These are phyloP conservation scores for Mactromeris polynyma DNA, from an alignment of 2,888 invertebrate genomes.

Conservation along the genomic window DNA sequence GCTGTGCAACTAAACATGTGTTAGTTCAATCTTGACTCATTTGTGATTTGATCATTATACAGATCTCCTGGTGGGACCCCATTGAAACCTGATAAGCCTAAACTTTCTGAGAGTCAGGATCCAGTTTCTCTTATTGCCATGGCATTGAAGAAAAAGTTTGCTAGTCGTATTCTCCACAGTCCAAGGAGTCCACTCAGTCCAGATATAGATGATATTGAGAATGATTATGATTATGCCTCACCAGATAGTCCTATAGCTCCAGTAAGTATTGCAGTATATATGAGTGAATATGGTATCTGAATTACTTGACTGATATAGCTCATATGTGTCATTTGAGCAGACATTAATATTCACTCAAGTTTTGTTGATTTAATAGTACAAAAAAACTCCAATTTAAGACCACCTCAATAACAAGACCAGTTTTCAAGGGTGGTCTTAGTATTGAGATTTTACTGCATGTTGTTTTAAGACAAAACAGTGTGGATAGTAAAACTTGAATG, in stretches of 20 bases:
- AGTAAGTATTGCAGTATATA: constrained; percentile 42
- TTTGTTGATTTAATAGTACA: no score
- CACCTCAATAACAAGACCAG: no score
- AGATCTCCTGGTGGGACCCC: constrained; percentile 87
- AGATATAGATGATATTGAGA: constrained; percentile 71
- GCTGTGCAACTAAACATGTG: no score
- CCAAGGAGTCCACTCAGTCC: constrained; percentile 67
- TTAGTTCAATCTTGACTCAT: neutral
- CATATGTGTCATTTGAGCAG: no score
- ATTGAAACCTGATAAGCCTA: constrained; percentile 75
- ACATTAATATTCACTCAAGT: no score
- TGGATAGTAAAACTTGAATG: no score
- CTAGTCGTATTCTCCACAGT: constrained; percentile 76
- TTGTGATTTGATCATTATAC: constrained; percentile 12
- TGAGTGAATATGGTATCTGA: no score
- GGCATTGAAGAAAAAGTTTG: constrained; percentile 87
- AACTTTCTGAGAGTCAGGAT: constrained; percentile 74
- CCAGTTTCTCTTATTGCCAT: constrained; percentile 86
- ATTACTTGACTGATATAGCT: no score
- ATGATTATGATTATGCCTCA: constrained; percentile 68
- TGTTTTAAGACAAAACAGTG: no score
- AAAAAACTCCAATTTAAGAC: no score
- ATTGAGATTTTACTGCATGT: no score
- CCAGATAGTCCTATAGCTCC: constrained; percentile 65
- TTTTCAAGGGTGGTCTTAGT: no score